Percentiles rank a stretch among this genome's conserved stretches.
Conservation (phyloP, 1,140 invertebrate species). For the Drosophila obscura region DNA sequence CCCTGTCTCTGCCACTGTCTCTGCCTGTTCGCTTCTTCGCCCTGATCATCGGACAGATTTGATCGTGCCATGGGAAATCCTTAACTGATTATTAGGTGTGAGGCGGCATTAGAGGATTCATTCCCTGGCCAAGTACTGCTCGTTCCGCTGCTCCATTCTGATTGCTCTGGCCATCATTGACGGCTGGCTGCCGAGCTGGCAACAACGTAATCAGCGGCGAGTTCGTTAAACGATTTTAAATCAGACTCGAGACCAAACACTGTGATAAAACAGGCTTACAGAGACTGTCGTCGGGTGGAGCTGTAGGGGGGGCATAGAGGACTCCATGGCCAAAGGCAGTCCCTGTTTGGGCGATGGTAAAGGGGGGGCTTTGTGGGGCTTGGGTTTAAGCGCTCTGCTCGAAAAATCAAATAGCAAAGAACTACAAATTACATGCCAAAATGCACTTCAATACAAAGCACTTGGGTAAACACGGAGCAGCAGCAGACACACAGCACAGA, state of each 20-base stretch:
- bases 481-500: conserved; percentile 9
- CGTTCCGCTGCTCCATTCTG: not conserved
- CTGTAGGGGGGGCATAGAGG: too few species aligned
- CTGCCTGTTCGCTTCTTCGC: not conserved
- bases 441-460: conserved; percentile 81
- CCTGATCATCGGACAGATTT: conserved; percentile 8
- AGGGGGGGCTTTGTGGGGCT: too few species aligned
- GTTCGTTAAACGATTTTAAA: conserved; percentile 61
- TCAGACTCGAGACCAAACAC: conserved; percentile 43
- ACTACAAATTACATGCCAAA: conserved; percentile 81
- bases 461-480: conserved; percentile 67
- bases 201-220: conserved; percentile 38
- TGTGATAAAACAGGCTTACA: conserved; percentile 52
- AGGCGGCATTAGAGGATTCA: not conserved
- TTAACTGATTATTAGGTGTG: conserved; percentile 9
- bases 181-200: not conserved
- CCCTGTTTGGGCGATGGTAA: too few species aligned
- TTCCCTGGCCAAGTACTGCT: not conserved
- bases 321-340: not conserved
- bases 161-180: not conserved
- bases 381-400: conserved; percentile 32
- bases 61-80: conserved; percentile 19
- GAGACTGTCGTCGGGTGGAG: not conserved
- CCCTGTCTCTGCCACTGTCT: not conserved
- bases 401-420: conserved; percentile 80